A percentile compares a stretch with the other conserved stretches of the same genome.
Evolutionary conservation across 2,113 vertebrate species (phyloP).

Genomic region (Mugil cephalus): DNA sequence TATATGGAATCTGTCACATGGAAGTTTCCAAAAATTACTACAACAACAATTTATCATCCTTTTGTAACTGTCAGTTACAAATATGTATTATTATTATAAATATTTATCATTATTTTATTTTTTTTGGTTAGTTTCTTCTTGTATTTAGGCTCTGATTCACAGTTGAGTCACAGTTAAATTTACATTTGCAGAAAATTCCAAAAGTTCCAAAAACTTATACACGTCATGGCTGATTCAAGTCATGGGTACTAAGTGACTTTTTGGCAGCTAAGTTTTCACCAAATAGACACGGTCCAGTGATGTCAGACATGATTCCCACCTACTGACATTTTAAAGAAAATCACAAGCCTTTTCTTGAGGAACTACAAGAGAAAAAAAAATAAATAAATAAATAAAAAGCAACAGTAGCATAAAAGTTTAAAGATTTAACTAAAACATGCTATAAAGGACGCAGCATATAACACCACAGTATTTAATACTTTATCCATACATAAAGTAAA

Average conservation of each 20-base stretch:
- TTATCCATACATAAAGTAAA: not conserved
- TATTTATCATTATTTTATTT: no score
- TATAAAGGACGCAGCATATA: not conserved
- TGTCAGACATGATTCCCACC: conserved; percentile 8
- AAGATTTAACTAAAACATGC: no score
- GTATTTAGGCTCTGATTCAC: no score
- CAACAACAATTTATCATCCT: not conserved
- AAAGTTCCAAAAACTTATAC: not conserved
- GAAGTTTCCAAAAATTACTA: not conserved
- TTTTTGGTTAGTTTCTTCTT: no score
- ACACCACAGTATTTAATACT: conserved; percentile 1
- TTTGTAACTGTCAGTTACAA: no score
- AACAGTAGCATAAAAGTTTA: no score
- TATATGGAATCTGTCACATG: no score
- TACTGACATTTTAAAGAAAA: conserved; percentile 23
- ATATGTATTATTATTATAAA: no score
- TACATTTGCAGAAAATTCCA: conserved; percentile 4
- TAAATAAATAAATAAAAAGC: conserved; percentile 23
- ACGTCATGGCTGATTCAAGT: not conserved
- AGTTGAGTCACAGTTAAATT: not conserved
- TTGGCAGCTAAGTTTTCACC: conserved; percentile 9
- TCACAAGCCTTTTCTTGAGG: conserved; percentile 2
- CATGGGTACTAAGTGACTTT: not conserved
- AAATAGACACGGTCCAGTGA: not conserved
- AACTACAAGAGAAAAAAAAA: conserved; percentile 10